A percentile compares a stretch with the other conserved stretches of the same genome.
phyloP scores from a whole-genome alignment of 2,113 vertebrate genomes.

The Myiozetetes cayanensis region DNA sequence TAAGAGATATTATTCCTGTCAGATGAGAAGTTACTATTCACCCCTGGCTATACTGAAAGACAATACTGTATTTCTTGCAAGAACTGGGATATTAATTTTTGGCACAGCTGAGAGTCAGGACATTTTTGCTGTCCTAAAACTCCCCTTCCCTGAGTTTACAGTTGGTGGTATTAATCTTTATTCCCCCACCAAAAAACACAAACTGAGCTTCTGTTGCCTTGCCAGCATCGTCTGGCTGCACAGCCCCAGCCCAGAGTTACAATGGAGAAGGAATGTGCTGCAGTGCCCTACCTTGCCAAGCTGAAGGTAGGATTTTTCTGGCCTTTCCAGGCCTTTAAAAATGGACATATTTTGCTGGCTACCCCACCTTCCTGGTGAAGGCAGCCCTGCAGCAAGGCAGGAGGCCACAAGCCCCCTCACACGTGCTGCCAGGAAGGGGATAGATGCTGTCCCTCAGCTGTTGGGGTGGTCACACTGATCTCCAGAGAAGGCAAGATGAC shows the following conservation, averaged over 20 bases:
- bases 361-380: not conserved
- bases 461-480: not conserved
- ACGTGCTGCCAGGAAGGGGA: not conserved
- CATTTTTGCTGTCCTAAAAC: not conserved
- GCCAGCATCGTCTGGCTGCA: not conserved
- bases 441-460: not conserved
- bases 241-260: not conserved
- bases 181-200: conserved; percentile 5
- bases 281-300: not conserved
- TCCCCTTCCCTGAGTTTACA: not conserved
- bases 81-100: not conserved
- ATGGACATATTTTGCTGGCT: not conserved
- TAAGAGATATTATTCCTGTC: not conserved
- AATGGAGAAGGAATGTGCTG: conserved; percentile 20
- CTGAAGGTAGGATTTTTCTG: not conserved
- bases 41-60: not conserved
- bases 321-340: not conserved
- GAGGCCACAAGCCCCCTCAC: not conserved
- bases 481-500: not conserved
- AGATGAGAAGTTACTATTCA: not conserved
- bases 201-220: not conserved
- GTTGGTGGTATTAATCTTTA: not conserved
- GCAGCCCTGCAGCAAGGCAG: not conserved
- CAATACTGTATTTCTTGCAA: not conserved
- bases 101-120: not conserved